Evolutionary conservation across 2,113 vertebrate genomes (phyloP).

Genomic region (Isichthys henryi): DNA sequence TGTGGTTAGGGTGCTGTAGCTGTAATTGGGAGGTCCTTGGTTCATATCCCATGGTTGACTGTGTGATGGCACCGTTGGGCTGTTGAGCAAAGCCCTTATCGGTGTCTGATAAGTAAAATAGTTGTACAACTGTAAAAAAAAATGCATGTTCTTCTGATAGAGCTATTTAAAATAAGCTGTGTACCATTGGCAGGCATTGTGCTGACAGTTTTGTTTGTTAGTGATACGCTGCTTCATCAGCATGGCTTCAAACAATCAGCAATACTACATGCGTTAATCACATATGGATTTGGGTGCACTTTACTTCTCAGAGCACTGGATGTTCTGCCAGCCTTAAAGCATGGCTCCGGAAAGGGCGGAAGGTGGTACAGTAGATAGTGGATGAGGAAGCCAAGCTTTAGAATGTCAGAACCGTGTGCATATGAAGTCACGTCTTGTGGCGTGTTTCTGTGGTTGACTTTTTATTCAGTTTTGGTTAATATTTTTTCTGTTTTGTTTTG

Average conservation of each 20-base stretch:
- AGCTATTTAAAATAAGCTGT: neutral
- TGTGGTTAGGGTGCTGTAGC: neutral
- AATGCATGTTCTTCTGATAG: neutral
- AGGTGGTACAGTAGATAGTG: neutral
- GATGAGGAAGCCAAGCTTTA: neutral
- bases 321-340: neutral
- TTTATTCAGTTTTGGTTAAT: neutral
- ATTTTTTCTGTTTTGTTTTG: neutral
- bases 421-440: neutral
- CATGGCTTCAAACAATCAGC: neutral
- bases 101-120: neutral
- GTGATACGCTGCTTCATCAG: neutral
- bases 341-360: neutral
- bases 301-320: neutral
- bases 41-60: neutral
- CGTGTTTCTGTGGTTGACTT: neutral
- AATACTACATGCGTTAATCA: neutral
- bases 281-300: neutral
- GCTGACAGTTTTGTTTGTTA: neutral
- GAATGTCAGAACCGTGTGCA: neutral
- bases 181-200: neutral
- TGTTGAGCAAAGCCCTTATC: no score
- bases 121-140: neutral
- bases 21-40: neutral
- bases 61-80: neutral